These are phyloP conservation scores for Ambastaia sidthimunki DNA, from an alignment of 2,797 vertebrate genomes.

Conservation along the genomic window DNA sequence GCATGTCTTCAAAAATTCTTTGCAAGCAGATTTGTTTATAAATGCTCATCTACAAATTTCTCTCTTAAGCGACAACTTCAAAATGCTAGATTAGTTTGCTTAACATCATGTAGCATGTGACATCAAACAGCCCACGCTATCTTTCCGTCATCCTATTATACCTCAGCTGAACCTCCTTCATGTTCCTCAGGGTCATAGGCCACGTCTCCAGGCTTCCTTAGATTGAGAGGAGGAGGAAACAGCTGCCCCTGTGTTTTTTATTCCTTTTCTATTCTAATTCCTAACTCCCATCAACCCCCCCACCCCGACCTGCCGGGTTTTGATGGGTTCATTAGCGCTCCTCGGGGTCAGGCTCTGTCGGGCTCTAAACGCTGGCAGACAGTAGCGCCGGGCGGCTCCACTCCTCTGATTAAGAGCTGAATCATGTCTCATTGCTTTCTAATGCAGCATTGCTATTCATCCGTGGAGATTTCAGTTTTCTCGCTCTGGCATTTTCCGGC, in stretches of 20 bases:
- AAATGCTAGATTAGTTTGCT: not conserved
- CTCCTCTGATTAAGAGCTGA: conserved; percentile 53
- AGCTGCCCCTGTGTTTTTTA: conserved; percentile 27
- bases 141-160: not conserved
- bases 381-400: conserved; percentile 23
- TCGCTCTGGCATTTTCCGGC: conserved; percentile 25
- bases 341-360: conserved; percentile 30
- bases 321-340: conserved; percentile 43
- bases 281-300: not conserved
- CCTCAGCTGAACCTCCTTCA: conserved; percentile 18
- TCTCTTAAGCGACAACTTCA: not conserved
- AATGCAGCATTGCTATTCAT: conserved; percentile 54
- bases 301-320: not conserved
- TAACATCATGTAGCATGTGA: not conserved
- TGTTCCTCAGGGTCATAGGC: conserved; percentile 21
- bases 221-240: conserved; percentile 17
- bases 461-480: conserved; percentile 32
- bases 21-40: not conserved
- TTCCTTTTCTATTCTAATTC: conserved; percentile 9
- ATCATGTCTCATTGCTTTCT: conserved; percentile 51
- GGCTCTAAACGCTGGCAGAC: conserved; percentile 20
- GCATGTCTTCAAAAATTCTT: not conserved
- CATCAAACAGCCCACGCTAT: conserved; percentile 7
- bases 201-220: conserved; percentile 24
- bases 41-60: not conserved